Conservation (phyloP, 1,140 invertebrate genomes). For the Camponotus pennsylvanicus region DNA sequence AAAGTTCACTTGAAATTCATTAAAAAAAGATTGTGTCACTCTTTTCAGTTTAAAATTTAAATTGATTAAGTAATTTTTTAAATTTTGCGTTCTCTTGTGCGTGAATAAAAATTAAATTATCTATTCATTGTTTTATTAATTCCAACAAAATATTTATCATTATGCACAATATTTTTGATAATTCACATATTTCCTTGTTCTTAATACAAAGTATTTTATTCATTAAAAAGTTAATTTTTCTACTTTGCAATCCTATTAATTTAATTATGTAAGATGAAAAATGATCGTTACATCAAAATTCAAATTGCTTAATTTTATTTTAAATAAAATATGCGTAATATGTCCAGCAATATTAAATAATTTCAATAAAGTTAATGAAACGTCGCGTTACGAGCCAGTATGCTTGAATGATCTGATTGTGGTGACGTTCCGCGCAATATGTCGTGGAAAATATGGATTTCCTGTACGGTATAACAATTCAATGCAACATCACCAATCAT, state of each 20-base stretch:
- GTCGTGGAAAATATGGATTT: not conserved
- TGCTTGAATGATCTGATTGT: not conserved
- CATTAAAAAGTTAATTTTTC: slow-evolving; percentile 5
- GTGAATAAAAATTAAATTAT: slow-evolving; percentile 1
- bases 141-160: slow-evolving; percentile 4
- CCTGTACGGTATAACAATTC: not conserved
- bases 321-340: slow-evolving; percentile 7
- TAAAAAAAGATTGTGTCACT: not conserved
- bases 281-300: not conserved
- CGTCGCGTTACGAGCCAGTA: not conserved
- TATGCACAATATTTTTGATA: not conserved
- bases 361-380: not conserved
- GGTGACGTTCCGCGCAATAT: not conserved
- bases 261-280: not conserved
- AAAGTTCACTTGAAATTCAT: not conserved
- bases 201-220: not conserved
- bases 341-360: not conserved
- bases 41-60: not conserved
- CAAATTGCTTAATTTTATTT: not conserved
- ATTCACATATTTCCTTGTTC: not conserved
- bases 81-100: not conserved
- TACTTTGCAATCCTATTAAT: not conserved
- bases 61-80: not conserved
- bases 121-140: not conserved
- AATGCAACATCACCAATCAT: not conserved